Evolutionary conservation across 2,797 vertebrate species (phyloP).

Genomic region (Cyclura pinguis): DNA sequence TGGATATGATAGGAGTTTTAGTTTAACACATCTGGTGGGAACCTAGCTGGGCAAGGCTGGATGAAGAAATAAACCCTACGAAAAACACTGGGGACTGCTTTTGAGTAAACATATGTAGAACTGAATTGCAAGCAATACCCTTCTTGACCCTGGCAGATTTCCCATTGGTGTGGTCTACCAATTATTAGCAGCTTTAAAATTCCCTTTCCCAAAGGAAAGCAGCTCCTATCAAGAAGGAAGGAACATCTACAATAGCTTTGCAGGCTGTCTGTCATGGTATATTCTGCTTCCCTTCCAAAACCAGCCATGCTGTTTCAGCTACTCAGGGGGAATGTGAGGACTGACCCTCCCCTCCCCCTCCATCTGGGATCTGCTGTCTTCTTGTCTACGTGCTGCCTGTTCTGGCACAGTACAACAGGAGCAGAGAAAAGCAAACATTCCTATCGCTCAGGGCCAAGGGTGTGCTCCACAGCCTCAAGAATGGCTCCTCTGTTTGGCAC

Average conservation of each 20-base stretch:
- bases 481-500: slow-evolving; percentile 29
- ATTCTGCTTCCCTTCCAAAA: background rate
- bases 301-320: slow-evolving; percentile 10
- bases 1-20: background rate
- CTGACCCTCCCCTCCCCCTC: background rate
- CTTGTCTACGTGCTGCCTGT: slow-evolving; percentile 45
- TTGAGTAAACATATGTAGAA: background rate
- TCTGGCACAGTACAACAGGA: background rate
- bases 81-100: background rate
- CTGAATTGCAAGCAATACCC: too few species aligned
- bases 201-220: background rate
- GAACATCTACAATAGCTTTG: background rate
- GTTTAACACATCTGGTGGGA: background rate
- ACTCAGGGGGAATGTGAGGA: slow-evolving; percentile 25
- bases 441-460: slow-evolving; percentile 55
- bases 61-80: background rate
- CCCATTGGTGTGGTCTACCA: background rate
- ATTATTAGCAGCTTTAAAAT: background rate
- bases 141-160: background rate
- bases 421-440: slow-evolving; percentile 55
- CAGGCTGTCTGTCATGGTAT: background rate
- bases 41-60: background rate
- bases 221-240: background rate
- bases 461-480: slow-evolving; percentile 20
- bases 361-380: slow-evolving; percentile 31